Percentiles rank a stretch among this genome's conserved stretches.
phyloP scores from a whole-genome alignment of 2,113 vertebrate genomes.

The human region DNA sequence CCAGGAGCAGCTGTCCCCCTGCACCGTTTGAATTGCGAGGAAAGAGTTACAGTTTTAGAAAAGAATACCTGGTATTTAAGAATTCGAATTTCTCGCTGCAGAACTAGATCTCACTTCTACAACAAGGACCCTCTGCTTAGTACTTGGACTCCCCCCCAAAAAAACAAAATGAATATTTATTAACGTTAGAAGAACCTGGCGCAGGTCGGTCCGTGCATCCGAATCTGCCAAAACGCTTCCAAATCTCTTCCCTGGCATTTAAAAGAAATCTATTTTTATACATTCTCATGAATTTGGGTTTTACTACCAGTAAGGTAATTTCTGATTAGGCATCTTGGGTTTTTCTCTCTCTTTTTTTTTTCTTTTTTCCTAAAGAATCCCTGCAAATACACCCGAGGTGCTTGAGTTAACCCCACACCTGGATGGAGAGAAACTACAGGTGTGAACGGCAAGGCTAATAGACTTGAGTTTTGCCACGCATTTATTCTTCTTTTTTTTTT shows the following conservation, averaged over 20 bases:
- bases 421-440: conserved; percentile 47
- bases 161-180: conserved; percentile 80
- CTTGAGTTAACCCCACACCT: conserved; percentile 56
- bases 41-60: conserved; percentile 33
- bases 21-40: neutral
- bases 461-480: neutral
- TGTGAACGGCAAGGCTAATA: conserved; percentile 45
- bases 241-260: conserved; percentile 74
- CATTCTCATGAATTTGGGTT: conserved; percentile 69
- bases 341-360: neutral
- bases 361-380: conserved; percentile 54
- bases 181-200: conserved; percentile 73
- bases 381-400: conserved; percentile 52
- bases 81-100: neutral
- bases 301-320: conserved; percentile 75
- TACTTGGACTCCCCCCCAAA: conserved; percentile 65
- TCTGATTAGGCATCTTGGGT: conserved; percentile 58
- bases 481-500: neutral
- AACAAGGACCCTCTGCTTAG: conserved; percentile 63
- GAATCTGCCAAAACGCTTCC: conserved; percentile 60
- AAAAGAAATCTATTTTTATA: conserved; percentile 76
- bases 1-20: neutral
- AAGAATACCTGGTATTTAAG: conserved; percentile 51
- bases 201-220: conserved; percentile 47
- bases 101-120: conserved; percentile 58